Evolutionary conservation across 2,888 invertebrate genomes (phyloP), one percentile per base, ranked within the genome.

Genomic region (Apodemia zela): DNA sequence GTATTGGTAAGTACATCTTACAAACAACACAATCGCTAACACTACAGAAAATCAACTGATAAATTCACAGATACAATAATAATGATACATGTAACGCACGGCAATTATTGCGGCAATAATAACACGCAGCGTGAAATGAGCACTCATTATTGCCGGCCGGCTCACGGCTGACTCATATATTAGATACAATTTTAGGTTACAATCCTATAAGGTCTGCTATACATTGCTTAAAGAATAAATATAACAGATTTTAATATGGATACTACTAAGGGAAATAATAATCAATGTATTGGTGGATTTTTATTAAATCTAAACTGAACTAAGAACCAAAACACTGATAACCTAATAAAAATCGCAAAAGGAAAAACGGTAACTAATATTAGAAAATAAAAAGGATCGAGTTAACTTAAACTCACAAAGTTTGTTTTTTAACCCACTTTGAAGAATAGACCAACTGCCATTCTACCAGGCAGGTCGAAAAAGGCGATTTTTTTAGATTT

Each of bases 31-130:
- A 47, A 47, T 47, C 8, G 47, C 47, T 42, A 42, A 42, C 45
- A 59, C 63, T 65, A 67, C 68, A 62, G 68, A 72, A 72, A 76
- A 76, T 70, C 68, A 75, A 70, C 72, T 72, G 78, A 78, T 77
- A 78, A 77, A 76, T 73, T 70, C 71, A 68, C 66, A 68, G 68
- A 67, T 64, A 69, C 68, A 69, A 71, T 69, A 71, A 71, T 69
- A 71, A 71, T 70, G 71, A 74, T 73, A 73, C 71, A 71, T 65
- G 58, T 63, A 68, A 65, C 63, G 62, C 18, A 68, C 71, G 65
- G 71, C 63, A 67, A 76, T 80, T 78, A 81, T 82, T 79, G 76
- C 72, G 69, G 65, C 75, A 75, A 78, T 79, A 79, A 79, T 76
- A 70, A 76, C 75, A 76, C 76, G 75, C 70, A 69, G 69, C 62